Percentiles rank a stretch among this genome's conserved stretches.
Evolutionary conservation across 2,113 vertebrate genomes (phyloP).

Genomic region (Bubo scandiacus): DNA sequence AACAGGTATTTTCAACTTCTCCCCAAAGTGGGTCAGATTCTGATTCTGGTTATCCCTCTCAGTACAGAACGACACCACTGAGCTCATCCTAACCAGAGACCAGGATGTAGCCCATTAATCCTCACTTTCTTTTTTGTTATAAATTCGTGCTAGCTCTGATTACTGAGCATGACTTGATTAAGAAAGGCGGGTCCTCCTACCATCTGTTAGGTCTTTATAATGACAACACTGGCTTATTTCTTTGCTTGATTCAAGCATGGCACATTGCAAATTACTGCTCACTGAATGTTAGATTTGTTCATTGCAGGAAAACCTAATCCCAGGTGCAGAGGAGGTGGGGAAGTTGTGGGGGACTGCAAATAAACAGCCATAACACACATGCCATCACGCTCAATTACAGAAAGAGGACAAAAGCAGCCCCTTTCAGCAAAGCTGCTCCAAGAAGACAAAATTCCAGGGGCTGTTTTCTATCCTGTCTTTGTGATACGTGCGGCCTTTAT

Average conservation of each 20-base stretch:
- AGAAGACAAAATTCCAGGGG: background rate
- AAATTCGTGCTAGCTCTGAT: background rate
- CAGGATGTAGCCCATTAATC: background rate
- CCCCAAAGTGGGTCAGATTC: background rate
- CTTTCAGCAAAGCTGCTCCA: constrained; percentile 5
- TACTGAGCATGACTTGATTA: constrained; percentile 51
- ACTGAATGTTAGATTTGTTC: background rate
- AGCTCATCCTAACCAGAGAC: background rate
- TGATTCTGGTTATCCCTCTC: background rate
- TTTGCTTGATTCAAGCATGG: constrained; percentile 12
- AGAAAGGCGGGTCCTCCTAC: constrained; percentile 52
- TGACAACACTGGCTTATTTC: constrained; percentile 20
- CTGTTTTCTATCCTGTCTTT: constrained; percentile 29
- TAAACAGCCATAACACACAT: constrained; percentile 21
- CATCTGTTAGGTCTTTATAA: constrained; percentile 47
- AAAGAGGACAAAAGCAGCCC: constrained; percentile 8
- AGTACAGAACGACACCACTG: background rate
- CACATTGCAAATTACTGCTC: constrained; percentile 19
- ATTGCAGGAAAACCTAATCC: constrained; percentile 30
- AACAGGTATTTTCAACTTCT: background rate
- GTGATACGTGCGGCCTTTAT: background rate
- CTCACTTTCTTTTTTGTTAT: constrained; percentile 11
- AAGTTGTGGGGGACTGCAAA: constrained; percentile 5
- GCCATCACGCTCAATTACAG: background rate
- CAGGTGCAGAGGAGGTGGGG: constrained; percentile 26